phyloP scores from a whole-genome alignment of 2,797 vertebrate species.

The Menidia menidia region DNA sequence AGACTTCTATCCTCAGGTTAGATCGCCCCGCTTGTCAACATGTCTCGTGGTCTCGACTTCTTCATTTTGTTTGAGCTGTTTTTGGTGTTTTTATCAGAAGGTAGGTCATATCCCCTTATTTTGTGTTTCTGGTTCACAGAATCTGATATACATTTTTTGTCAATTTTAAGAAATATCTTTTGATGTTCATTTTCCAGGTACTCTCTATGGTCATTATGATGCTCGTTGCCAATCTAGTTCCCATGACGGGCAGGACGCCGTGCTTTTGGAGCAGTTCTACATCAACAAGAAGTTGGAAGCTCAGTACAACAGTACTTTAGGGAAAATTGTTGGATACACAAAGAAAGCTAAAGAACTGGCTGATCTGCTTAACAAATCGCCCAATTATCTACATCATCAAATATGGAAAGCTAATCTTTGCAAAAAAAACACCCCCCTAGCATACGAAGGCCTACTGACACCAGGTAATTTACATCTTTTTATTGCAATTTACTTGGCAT shows the following conservation, averaged over 20 bases:
- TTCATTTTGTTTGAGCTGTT: background rate
- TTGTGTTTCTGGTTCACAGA: background rate
- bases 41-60: background rate
- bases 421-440: background rate
- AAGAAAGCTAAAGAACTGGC: accelerated
- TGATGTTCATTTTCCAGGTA: constrained; percentile 7
- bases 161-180: background rate
- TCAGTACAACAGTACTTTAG: constrained; percentile 23
- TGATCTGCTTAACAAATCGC: accelerated
- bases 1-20: background rate
- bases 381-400: accelerated
- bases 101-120: constrained; percentile 2
- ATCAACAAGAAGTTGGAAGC: accelerated
- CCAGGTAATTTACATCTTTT: constrained; percentile 3
- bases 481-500: background rate
- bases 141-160: too few relatives aligned
- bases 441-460: accelerated
- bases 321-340: constrained; percentile 17
- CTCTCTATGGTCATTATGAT: background rate
- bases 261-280: constrained; percentile 12
- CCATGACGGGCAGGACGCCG: background rate
- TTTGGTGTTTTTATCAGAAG: background rate
- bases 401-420: background rate
- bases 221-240: constrained; percentile 4
- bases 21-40: background rate